Percentiles rank a stretch among this genome's conserved stretches.
These are phyloP conservation scores for Galbula dea DNA, from an alignment of 2,113 vertebrate species.

Conservation along the genomic window DNA sequence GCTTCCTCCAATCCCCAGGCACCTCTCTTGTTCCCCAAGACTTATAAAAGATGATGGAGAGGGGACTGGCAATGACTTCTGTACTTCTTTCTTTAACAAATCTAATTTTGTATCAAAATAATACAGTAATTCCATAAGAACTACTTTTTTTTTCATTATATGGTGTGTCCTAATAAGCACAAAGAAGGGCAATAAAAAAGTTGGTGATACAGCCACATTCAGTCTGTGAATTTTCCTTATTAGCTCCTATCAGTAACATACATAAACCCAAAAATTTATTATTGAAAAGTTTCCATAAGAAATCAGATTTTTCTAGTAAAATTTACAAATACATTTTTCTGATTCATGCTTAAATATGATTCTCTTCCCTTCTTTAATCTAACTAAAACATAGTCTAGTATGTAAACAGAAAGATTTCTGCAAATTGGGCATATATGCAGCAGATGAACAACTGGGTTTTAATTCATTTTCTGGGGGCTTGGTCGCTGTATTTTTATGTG, in stretches of 20 bases:
- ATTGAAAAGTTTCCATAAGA: background rate
- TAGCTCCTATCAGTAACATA: background rate
- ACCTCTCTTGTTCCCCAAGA: no score
- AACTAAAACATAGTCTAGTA: background rate
- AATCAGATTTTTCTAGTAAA: background rate
- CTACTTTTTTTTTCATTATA: background rate
- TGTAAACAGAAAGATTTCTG: background rate
- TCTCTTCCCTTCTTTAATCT: background rate
- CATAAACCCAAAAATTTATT: background rate
- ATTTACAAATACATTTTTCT: background rate
- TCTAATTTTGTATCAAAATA: background rate
- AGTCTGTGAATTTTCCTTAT: background rate
- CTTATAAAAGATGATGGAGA: no score
- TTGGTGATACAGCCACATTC: background rate
- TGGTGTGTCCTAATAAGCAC: background rate
- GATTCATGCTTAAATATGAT: background rate
- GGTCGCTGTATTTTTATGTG: background rate
- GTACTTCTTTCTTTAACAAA: background rate
- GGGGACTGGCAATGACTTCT: no score
- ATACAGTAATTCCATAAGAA: background rate
- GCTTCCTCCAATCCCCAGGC: no score
- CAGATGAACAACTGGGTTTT: background rate
- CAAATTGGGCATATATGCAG: background rate
- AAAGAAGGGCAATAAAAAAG: background rate
- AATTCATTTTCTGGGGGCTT: background rate